phyloP scores from a whole-genome alignment of 2,888 invertebrate genomes.

The Phytoseiulus persimilis region DNA sequence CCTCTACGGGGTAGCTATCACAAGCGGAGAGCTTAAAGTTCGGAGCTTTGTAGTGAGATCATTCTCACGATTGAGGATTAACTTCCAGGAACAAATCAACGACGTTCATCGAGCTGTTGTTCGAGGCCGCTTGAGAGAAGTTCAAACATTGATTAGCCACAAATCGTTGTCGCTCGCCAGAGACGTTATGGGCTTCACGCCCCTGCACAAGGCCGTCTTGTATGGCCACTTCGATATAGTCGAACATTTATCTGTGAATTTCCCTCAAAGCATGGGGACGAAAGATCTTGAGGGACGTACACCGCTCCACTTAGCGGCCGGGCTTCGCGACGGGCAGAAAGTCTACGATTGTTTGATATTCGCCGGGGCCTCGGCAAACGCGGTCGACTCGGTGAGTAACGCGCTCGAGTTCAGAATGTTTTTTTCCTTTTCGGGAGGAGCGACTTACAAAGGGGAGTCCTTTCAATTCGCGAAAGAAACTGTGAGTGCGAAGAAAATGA shows the following conservation, averaged over 20 bases:
- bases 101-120: conserved; percentile 51
- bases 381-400: conserved; percentile 55
- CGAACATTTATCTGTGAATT: conserved; percentile 50
- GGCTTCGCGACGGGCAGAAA: conserved; percentile 56
- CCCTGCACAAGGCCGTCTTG: conserved; percentile 49
- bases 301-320: conserved; percentile 61
- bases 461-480: too few relatives aligned
- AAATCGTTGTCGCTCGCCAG: conserved; percentile 53
- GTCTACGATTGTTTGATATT: conserved; percentile 59
- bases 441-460: too few relatives aligned
- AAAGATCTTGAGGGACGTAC: conserved; percentile 58
- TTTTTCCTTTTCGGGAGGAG: too few relatives aligned
- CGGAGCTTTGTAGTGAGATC: too few relatives aligned
- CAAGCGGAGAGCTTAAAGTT: too few relatives aligned
- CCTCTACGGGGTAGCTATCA: too few relatives aligned
- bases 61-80: neutral
- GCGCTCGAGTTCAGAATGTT: neutral
- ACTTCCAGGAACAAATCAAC: conserved; percentile 49
- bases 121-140: conserved; percentile 53
- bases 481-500: too few relatives aligned
- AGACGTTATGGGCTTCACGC: conserved; percentile 48
- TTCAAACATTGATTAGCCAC: conserved; percentile 51
- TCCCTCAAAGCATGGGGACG: conserved; percentile 50
- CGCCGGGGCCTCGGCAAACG: conserved; percentile 59
- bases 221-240: conserved; percentile 50